These are phyloP conservation scores for Penaeus japonicus DNA, from an alignment of 1,140 invertebrate species.

Conservation along the genomic window DNA sequence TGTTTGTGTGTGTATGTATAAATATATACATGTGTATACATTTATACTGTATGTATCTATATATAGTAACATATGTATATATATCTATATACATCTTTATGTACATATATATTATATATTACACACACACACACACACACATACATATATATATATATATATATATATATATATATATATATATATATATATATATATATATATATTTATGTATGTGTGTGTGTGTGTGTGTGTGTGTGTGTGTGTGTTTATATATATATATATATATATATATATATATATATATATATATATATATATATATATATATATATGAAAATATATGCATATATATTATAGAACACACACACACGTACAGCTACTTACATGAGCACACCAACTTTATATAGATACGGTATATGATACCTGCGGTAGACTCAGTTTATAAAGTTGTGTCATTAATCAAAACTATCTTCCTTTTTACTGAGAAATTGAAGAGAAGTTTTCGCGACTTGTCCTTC, in stretches of 20 bases:
- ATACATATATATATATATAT: neutral
- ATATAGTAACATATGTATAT: neutral
- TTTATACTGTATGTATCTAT: too few species aligned
- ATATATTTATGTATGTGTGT: neutral
- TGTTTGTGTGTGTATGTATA: too few species aligned
- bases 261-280: slow-evolving; percentile 15
- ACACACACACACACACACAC: neutral
- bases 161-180: neutral
- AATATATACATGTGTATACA: too few species aligned
- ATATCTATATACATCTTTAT: neutral
- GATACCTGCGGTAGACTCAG: too few species aligned
- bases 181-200: neutral
- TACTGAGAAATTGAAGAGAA: too few species aligned
- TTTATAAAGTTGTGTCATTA: too few species aligned
- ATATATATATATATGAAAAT: neutral
- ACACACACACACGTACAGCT: too few species aligned
- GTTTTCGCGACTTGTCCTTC: too few species aligned
- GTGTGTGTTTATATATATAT: neutral
- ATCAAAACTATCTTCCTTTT: too few species aligned
- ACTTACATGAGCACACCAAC: too few species aligned
- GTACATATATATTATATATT: slow-evolving; percentile 7
- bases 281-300: slow-evolving; percentile 12
- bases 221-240: neutral
- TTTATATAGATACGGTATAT: too few species aligned
- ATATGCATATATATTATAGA: too few species aligned